Evolutionary conservation across 2,113 vertebrate genomes (phyloP).

Genomic region (Hemicordylus capensis): DNA sequence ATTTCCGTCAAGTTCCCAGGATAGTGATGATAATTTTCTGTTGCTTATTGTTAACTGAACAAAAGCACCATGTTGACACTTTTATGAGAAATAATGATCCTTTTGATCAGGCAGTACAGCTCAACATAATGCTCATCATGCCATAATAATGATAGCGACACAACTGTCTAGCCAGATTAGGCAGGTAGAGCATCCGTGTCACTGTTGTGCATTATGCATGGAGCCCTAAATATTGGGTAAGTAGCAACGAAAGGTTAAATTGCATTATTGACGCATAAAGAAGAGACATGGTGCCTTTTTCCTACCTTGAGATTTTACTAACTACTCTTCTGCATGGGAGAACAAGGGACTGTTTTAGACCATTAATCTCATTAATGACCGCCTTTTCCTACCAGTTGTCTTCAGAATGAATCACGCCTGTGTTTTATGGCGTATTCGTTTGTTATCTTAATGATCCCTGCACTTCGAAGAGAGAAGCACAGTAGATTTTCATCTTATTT

Average conservation of each 20-base stretch:
- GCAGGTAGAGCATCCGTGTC: conserved; percentile 41
- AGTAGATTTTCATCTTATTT: conserved; percentile 74
- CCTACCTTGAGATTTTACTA: conserved; percentile 15
- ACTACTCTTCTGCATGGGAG: conserved; percentile 23
- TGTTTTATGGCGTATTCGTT: conserved; percentile 54
- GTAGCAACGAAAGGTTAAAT: conserved; percentile 26
- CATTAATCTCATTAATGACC: conserved; percentile 41
- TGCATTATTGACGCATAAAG: conserved; percentile 19
- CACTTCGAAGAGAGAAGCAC: conserved; percentile 47
- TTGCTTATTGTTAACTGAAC: conserved; percentile 48
- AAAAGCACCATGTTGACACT: conserved; percentile 60
- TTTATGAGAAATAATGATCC: conserved; percentile 26
- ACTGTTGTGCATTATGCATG: neutral
- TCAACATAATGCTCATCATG: conserved; percentile 53
- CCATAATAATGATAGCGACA: conserved; percentile 56
- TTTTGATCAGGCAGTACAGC: conserved; percentile 12
- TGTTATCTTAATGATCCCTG: conserved; percentile 64
- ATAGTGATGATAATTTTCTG: conserved; percentile 53
- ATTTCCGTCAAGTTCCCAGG: conserved; percentile 47
- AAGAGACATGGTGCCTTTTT: neutral
- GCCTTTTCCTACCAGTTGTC: neutral
- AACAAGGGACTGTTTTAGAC: conserved; percentile 23
- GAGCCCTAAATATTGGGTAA: conserved; percentile 43
- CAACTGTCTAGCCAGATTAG: conserved; percentile 62
- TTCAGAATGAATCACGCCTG: conserved; percentile 19